Base-by-base conservation (phyloP, 2,797 vertebrate species). In the Distichodus sexfasciatus region DNA sequence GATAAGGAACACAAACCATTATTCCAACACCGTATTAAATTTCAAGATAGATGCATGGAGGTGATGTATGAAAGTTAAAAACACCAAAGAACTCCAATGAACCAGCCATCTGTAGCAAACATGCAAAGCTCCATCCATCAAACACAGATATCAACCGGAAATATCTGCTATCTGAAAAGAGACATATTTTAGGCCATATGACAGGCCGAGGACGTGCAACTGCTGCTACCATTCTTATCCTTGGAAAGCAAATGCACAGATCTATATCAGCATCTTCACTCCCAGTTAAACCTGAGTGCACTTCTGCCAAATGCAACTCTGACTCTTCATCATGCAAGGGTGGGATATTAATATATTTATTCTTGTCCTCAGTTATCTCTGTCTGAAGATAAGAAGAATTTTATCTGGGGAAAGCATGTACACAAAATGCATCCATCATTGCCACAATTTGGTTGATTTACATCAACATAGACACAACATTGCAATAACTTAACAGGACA, bases 231-330 rank as follows among this genome's bases (percentile, higher is more conserved):
- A n/a, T 59, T 54, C 31, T 53, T 40, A 17, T 24, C 44, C 14
- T 61, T 12, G 40, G 21, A 29, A 31, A 58, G 35, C 47, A 26
- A 62, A 29, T 58, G 78, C 71, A 78, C 68, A 38, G 46, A 60
- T 15, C 46, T 36, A 53, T 9, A 77, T 40, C 48, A 7, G 65
- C 83, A 79, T 82, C 82, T 76, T 24, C 82, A 79, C 82, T 79
- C 80, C 28, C 47, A 14, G 15, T 51, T 12, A n/a, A n/a, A 24
- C n/a, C n/a, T n/a, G n/a, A n/a, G n/a, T n/a, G n/a, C n/a, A n/a
- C n/a, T n/a, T n/a, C n/a, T n/a, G n/a, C n/a, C n/a, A n/a, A n/a
- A n/a, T n/a, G n/a, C n/a, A n/a, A n/a, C n/a, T n/a, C n/a, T n/a
- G n/a, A n/a, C n/a, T n/a, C n/a, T n/a, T n/a, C n/a, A n/a, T n/a